Percentiles rank a stretch among this genome's conserved stretches.
These are phyloP conservation scores for Melinaea menophilus DNA, from an alignment of 2,888 invertebrate species.

Conservation along the genomic window DNA sequence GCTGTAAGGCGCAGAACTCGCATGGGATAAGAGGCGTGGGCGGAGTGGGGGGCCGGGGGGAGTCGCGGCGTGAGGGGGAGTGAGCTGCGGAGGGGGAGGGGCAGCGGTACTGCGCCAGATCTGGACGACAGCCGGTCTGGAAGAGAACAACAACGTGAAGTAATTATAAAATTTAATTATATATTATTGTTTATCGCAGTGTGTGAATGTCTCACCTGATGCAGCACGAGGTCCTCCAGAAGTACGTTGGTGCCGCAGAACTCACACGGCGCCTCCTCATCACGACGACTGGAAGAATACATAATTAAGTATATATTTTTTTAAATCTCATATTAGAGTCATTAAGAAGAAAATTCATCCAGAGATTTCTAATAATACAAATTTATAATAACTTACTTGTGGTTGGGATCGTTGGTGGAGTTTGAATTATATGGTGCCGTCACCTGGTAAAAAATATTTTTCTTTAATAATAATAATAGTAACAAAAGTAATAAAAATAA, in stretches of 20 bases:
- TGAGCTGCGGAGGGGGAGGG: slow-evolving; percentile 32
- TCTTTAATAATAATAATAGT: background rate
- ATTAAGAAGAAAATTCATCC: too few relatives aligned
- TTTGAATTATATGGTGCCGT: slow-evolving; percentile 61
- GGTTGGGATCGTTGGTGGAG: slow-evolving; percentile 22
- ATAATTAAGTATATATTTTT: background rate
- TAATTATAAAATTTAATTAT: background rate
- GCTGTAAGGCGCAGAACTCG: slow-evolving; percentile 63
- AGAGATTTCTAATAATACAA: too few relatives aligned
- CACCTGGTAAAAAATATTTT: slow-evolving; percentile 45
- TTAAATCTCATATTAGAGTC: too few relatives aligned
- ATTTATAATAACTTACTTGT: slow-evolving; percentile 20
- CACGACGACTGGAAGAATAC: background rate
- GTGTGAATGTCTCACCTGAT: slow-evolving; percentile 55
- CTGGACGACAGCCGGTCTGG: slow-evolving; percentile 63
- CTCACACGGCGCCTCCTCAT: slow-evolving; percentile 74
- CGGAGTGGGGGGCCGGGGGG: slow-evolving; percentile 45
- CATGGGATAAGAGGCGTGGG: slow-evolving; percentile 61
- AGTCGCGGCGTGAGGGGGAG: slow-evolving; percentile 47
- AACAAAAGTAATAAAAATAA: too few relatives aligned
- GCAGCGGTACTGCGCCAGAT: slow-evolving; percentile 45
- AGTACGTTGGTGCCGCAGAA: slow-evolving; percentile 75
- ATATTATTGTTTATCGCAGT: too few relatives aligned
- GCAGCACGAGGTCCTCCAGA: slow-evolving; percentile 71
- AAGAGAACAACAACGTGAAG: background rate